Evolutionary conservation across 2,888 invertebrate species (phyloP), one percentile per base, ranked within the genome.

Genomic region (Dastarcus helophoroides): DNA sequence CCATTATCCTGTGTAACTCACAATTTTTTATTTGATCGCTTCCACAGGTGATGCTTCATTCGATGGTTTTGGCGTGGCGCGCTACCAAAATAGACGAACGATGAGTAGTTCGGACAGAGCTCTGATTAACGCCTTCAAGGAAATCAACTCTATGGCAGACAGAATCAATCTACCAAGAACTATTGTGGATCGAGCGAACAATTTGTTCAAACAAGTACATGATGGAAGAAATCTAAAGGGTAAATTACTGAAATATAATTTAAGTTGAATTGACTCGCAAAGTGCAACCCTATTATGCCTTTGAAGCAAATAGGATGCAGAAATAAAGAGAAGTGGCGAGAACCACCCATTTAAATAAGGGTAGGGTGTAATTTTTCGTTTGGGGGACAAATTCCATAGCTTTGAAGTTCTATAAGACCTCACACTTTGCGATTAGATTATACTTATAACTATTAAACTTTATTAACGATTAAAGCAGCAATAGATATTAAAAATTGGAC

Each of bases 141-240:
- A 98, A 68, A 98, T 99, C 28, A 85, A 80, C 49, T 88, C 85
- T 37, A 99, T 99, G 98, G 93, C 93, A 0, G 98, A 98, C 61
- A 73, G 97, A 31, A 93, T 98, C 37, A 95, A 97, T 66, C 68
- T 99, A 48, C 89, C 97, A 0, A 84, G 88, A 61, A 94, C 93
- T 21, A 97, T 99, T 53, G 86, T 93, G 7, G 98, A 98, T 56
- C 72, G 94, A 54, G 95, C 95, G 2, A 93, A 94, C 54, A 86
- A 86, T 57, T 69, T 97, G 32, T 98, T 98, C 58, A 98, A 98
- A 65, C 94, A 98, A 75, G 93, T 95, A 0, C 93, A 94, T 49
- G 95, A 95, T 56, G 91, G 93, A 0, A 89, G 93, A 61, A 88
- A 90, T 53, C 65, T 95, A 22, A 94, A 94, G 63, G 94, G 95